Conservation (phyloP, 2,797 vertebrate species). For the Nothura maculosa region DNA sequence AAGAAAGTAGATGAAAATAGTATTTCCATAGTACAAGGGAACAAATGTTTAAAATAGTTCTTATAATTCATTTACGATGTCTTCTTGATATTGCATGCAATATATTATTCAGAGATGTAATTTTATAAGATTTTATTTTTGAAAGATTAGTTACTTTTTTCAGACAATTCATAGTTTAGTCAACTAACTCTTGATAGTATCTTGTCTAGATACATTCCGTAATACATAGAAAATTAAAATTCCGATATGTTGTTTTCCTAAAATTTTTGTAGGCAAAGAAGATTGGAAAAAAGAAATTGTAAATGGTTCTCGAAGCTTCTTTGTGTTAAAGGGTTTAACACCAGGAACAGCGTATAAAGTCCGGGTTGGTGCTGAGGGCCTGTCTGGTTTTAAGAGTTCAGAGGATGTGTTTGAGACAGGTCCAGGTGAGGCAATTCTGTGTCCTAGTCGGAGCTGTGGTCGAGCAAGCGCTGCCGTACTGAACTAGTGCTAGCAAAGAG, state of each 20-base stretch:
- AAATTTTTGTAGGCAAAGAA: conserved; percentile 93
- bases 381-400: conserved; percentile 88
- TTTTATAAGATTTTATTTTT: conserved; percentile 28
- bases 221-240: conserved; percentile 70
- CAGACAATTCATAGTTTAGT: conserved; percentile 33
- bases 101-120: conserved; percentile 4
- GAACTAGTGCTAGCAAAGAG: conserved; percentile 25
- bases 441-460: background rate
- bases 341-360: conserved; percentile 94
- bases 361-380: conserved; percentile 91
- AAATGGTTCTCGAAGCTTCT: conserved; percentile 92
- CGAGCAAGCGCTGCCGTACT: conserved; percentile 13
- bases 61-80: background rate
- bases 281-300: conserved; percentile 93
- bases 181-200: conserved; percentile 42
- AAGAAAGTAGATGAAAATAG: background rate
- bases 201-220: conserved; percentile 66
- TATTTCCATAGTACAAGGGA: conserved; percentile 48
- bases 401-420: conserved; percentile 92
- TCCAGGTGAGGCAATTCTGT: conserved; percentile 91
- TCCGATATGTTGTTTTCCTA: conserved; percentile 86
- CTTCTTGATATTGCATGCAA: conserved; percentile 47
- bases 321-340: conserved; percentile 93
- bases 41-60: conserved; percentile 58
- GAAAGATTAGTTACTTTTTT: background rate